Percentiles rank a stretch among this genome's conserved stretches.
phyloP scores from a whole-genome alignment of 2,113 vertebrate genomes.

The Halcyon senegalensis region DNA sequence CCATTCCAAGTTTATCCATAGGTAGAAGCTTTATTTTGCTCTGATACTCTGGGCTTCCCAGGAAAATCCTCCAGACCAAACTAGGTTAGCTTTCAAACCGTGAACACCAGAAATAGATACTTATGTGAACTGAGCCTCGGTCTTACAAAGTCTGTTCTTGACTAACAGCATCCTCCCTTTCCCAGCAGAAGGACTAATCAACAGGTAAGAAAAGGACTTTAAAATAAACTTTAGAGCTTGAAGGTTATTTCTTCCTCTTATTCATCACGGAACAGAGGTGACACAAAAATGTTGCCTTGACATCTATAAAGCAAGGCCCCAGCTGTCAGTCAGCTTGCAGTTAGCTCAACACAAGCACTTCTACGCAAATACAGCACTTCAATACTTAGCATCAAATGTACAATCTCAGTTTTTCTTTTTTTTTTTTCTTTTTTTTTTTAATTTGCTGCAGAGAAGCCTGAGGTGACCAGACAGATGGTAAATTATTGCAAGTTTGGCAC shows the following conservation, averaged over 20 bases:
- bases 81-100: accelerated
- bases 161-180: neutral
- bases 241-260: neutral
- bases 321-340: neutral
- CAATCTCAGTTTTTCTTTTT: neutral
- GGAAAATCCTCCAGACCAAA: neutral
- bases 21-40: neutral
- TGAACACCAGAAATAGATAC: neutral
- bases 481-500: slow-evolving; percentile 25
- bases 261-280: neutral
- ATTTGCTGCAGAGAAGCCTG: neutral
- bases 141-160: neutral
- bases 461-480: slow-evolving; percentile 12
- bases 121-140: neutral
- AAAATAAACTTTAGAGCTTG: neutral
- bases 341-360: neutral
- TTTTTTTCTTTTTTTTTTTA: neutral
- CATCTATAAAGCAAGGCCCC: neutral
- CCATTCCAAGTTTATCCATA: neutral
- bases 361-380: neutral
- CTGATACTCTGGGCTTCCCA: neutral
- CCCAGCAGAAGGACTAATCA: neutral
- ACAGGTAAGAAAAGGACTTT: neutral
- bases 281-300: neutral
- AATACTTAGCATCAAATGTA: neutral